These are phyloP conservation scores for Conger conger DNA, from an alignment of 2,113 vertebrate genomes.

Conservation along the genomic window DNA sequence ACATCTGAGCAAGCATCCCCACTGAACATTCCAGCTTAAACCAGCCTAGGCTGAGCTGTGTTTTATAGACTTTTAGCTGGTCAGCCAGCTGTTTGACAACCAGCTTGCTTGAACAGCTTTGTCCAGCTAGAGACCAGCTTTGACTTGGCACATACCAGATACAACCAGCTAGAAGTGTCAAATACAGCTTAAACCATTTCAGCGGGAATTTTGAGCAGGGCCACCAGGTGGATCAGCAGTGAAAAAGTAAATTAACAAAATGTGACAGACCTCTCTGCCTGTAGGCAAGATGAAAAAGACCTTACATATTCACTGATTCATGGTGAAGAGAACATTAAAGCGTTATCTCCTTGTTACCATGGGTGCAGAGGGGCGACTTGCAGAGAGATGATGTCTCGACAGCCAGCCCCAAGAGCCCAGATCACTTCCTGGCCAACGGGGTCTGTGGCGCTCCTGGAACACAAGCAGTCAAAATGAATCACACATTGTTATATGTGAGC, in stretches of 20 bases:
- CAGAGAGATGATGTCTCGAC: conserved; percentile 97
- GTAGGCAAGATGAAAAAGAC: background rate
- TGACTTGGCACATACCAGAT: too few relatives aligned
- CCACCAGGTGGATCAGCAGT: background rate
- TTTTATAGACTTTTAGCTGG: too few relatives aligned
- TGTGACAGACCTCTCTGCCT: background rate
- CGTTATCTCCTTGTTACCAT: conserved; percentile 74
- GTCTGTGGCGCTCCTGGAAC: conserved; percentile 88
- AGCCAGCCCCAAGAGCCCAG: conserved; percentile 96
- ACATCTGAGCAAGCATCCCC: background rate
- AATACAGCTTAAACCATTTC: too few relatives aligned
- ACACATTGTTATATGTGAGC: background rate
- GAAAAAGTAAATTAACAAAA: background rate
- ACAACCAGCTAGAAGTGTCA: too few relatives aligned
- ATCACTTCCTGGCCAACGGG: conserved; percentile 97
- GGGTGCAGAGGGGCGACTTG: conserved; percentile 96
- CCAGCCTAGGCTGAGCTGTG: too few relatives aligned
- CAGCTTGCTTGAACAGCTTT: too few relatives aligned
- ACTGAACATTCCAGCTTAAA: too few relatives aligned
- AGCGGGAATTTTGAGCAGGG: too few relatives aligned
- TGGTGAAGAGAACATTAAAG: background rate
- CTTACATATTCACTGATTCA: background rate
- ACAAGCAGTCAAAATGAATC: conserved; percentile 5
- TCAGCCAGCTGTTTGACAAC: too few relatives aligned
- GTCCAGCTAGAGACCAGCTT: too few relatives aligned